Evolutionary conservation across 2,113 vertebrate genomes (phyloP).

Genomic region (Neopipo cinnamomea): DNA sequence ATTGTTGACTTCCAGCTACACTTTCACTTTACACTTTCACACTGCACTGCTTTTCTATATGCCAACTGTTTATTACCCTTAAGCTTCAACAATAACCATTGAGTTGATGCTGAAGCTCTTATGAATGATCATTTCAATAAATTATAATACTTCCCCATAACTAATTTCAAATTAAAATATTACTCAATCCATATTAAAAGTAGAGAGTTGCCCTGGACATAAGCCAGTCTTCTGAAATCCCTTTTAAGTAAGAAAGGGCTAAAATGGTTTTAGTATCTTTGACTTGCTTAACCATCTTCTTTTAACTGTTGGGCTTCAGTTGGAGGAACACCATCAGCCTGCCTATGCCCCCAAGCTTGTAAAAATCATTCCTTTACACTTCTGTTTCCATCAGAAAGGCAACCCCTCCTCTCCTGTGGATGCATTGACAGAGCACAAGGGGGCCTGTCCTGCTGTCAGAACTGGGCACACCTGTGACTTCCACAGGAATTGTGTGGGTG

Average conservation of each 20-base stretch:
- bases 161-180: conserved; percentile 67
- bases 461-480: not conserved
- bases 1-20: not conserved
- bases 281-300: not conserved
- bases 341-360: not conserved
- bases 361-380: not conserved
- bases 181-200: conserved; percentile 54
- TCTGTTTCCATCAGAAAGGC: not conserved
- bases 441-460: not conserved
- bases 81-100: not conserved
- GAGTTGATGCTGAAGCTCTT: conserved; percentile 39
- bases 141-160: conserved; percentile 54
- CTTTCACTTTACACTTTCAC: not conserved
- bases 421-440: not conserved
- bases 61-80: not conserved
- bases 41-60: conserved; percentile 25
- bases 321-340: not conserved
- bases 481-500: conserved; percentile 17
- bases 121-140: conserved; percentile 61
- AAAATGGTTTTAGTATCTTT: not conserved
- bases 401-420: not conserved
- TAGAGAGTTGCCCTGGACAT: conserved; percentile 40
- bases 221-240: conserved; percentile 42
- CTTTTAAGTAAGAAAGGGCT: conserved; percentile 53
- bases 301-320: not conserved